Percentiles rank a stretch among this genome's conserved stretches.
phyloP scores from a whole-genome alignment of 2,888 invertebrate species.

The Automeris io region DNA sequence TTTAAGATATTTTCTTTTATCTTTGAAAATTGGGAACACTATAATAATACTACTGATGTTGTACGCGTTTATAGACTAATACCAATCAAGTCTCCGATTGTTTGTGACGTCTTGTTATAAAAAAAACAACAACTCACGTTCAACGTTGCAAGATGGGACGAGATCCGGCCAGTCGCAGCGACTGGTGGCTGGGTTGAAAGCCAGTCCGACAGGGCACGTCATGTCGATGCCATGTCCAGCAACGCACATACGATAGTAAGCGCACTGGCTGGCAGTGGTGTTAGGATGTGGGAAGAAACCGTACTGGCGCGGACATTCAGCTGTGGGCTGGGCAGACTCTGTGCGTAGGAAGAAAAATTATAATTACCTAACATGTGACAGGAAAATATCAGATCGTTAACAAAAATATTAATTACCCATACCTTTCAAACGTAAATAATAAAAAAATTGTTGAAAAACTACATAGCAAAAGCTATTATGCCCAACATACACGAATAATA shows the following conservation, averaged over 20 bases:
- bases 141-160: constrained; percentile 80
- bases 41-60: no score
- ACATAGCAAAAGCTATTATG: no score
- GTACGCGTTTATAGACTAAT: no score
- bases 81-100: neutral
- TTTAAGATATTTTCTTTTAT: no score
- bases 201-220: constrained; percentile 86
- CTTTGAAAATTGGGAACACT: no score
- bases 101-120: neutral
- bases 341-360: constrained; percentile 9
- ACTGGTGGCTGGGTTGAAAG: constrained; percentile 81
- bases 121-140: constrained; percentile 42
- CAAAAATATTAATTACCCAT: neutral
- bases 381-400: no score
- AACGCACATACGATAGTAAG: constrained; percentile 86
- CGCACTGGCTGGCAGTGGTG: constrained; percentile 70
- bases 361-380: no score
- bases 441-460: no score
- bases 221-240: constrained; percentile 78
- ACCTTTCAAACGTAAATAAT: no score
- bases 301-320: constrained; percentile 86
- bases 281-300: constrained; percentile 80
- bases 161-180: constrained; percentile 91
- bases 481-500: no score
- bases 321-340: constrained; percentile 82